Evolutionary conservation across 2,113 vertebrate species (phyloP).

Genomic region (Pelodiscus sinensis): DNA sequence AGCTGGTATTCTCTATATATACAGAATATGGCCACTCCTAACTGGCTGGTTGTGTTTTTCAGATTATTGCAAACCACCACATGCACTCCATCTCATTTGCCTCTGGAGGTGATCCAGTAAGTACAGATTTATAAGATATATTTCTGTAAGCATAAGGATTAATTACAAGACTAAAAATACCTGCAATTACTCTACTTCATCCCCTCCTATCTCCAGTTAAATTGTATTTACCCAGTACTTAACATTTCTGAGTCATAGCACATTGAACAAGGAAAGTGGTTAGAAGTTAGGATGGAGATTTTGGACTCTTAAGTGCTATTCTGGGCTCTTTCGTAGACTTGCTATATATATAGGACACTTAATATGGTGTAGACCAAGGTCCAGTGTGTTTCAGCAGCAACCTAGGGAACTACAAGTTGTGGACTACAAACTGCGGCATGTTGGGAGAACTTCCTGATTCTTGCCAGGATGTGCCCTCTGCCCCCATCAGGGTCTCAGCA

Average conservation of each 20-base stretch:
- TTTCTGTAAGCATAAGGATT: slow-evolving; percentile 40
- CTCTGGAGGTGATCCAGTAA: slow-evolving; percentile 94
- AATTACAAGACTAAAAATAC: slow-evolving; percentile 22
- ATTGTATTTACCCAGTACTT: not conserved
- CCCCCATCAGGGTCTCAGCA: too few species aligned
- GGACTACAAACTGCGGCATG: too few species aligned
- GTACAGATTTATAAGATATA: slow-evolving; percentile 69
- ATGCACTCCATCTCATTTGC: slow-evolving; percentile 97
- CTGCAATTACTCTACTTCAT: slow-evolving; percentile 27
- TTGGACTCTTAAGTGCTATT: not conserved
- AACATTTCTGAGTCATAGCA: not conserved
- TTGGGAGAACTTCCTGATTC: too few species aligned
- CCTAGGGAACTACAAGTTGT: too few species aligned
- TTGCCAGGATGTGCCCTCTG: too few species aligned
- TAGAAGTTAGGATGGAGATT: not conserved
- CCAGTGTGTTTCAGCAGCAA: too few species aligned
- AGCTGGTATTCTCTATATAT: slow-evolving; percentile 18
- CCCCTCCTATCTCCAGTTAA: not conserved
- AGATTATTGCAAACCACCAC: slow-evolving; percentile 93
- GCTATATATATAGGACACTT: not conserved
- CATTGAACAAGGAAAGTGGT: not conserved
- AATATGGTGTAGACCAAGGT: too few species aligned
- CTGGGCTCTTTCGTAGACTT: not conserved
- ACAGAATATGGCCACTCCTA: slow-evolving; percentile 29
- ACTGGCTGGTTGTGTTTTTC: slow-evolving; percentile 68